Base-by-base conservation (phyloP, 1,140 invertebrate genomes). In the Drosophila takahashii region DNA sequence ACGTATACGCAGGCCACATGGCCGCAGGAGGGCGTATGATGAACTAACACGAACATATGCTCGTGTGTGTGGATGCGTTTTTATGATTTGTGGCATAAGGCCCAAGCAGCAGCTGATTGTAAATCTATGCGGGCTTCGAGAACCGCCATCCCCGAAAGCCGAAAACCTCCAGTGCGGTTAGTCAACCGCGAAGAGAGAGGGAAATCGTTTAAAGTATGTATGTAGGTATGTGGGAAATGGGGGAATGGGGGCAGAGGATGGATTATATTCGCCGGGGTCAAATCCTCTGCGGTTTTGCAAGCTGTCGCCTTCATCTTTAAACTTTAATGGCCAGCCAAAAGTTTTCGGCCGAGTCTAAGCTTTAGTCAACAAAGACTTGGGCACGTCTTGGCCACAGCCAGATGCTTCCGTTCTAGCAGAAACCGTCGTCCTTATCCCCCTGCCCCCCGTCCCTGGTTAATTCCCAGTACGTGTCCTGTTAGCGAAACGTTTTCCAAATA, bases 291-390 rank as follows among this genome's bases (percentile, higher is more conserved):
- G 61, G 72, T 52, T 76, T 54, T 32, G 62, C 74, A 77, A 87
- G 83, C 83, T 86, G 83, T 79, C 79, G 81, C 76, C 81, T 89
- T 83, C 84, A 79, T 89, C 84, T 87, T 87, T 87, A 87, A 87
- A 87, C 75, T 87, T 87, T 79, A 89, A 87, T 83, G 84, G 79
- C 71, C 54, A 61, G 62, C 45, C 67, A 77, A 85, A 85, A 74
- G 80, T 79, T 80, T 77, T 50, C 47, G 60, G 52, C 61, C 32
- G 36, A 11, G n/a, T 58, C 77, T 77, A 59, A 66, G 73, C 78
- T 80, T 67, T 61, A 64, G 78, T 72, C 67, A 78, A 81, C 65
- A 70, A 70, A 72, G 78, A 81, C 79, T 81, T 70, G 64, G 71
- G 75, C 78, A 81, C 81, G 81, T 87, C 81, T 78, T 86, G 62